phyloP scores from a whole-genome alignment of 1,140 invertebrate genomes.

The Micrasema minimum region DNA sequence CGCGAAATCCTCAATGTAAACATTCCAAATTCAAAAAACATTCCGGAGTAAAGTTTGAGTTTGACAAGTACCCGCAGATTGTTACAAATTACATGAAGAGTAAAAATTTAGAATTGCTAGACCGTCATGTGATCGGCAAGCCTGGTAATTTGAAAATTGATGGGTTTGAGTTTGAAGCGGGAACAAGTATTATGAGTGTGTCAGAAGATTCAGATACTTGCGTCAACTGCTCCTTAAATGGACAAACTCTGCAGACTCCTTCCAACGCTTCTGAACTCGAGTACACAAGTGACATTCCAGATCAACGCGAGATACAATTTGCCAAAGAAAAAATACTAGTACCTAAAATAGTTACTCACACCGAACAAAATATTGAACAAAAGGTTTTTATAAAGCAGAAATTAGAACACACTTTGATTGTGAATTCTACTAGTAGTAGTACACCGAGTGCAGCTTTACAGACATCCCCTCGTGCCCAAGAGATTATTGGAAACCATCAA shows the following conservation, averaged over 20 bases:
- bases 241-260: conserved; percentile 70
- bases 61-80: conserved; percentile 76
- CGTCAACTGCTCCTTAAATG: conserved; percentile 63
- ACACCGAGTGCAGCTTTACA: not conserved
- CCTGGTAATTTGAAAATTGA: conserved; percentile 66
- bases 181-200: conserved; percentile 58
- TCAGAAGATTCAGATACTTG: conserved; percentile 66
- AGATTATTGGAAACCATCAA: not conserved
- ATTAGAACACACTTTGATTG: conserved; percentile 61
- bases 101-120: conserved; percentile 74
- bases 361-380: conserved; percentile 49
- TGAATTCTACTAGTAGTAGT: conserved; percentile 55
- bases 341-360: conserved; percentile 40
- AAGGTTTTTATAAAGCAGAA: conserved; percentile 61
- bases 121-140: conserved; percentile 72
- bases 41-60: conserved; percentile 76
- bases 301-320: conserved; percentile 61
- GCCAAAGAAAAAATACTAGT: conserved; percentile 59
- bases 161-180: conserved; percentile 64
- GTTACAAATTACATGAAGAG: conserved; percentile 78
- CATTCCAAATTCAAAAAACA: conserved; percentile 72
- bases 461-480: not conserved
- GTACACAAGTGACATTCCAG: conserved; percentile 70
- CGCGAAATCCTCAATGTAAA: conserved; percentile 58
- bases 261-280: conserved; percentile 76